Base-by-base conservation (phyloP, 2,797 vertebrate species). In the Taenioides sp. region DNA sequence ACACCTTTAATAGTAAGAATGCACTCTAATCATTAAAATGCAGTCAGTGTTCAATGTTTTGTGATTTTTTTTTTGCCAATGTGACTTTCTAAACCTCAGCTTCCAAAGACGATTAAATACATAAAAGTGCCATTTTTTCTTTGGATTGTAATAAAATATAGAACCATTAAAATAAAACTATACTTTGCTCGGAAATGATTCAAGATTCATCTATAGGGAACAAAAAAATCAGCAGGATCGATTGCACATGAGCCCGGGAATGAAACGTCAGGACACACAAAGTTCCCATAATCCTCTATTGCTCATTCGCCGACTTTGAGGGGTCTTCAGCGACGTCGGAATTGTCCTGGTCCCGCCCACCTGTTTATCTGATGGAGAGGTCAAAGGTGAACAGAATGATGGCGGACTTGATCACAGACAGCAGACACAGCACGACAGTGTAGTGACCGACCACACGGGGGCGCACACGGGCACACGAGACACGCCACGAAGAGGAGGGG, bases 231-330 rank as follows among this genome's bases (percentile, higher is more conserved):
- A 80, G 81, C 73, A 78, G 91, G 85, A 94, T 91, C 87, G 91
- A 98, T 97, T 98, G 96, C 96, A 98, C 96, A 78, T 95, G 93
- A 95, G 94, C 96, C 95, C 95, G 93, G 11, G 92, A 93, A 94
- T 89, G 93, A 87, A 74, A 76, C 92, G 88, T 90, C 91, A 93
- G 91, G 91, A 89, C 89, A 87, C 89, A 90, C 89, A 73, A 61
- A 70, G 4, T 57, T 57, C 23, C n/a, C n/a, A 0, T 23, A 79
- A 76, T 12, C 60, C 80, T 91, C 85, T 98, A 98, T 97, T 98
- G 97, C 97, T 95, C 93, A 95, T 94, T 96, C 83, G 83, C 90
- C 94, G 92, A 65, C 67, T 72, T 47, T 70, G 74, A 86, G 84
- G 85, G 76, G 73, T 78, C 75, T 22, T 28, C 14, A 64, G 55